phyloP scores from a whole-genome alignment of 2,113 vertebrate genomes.

The Alosa alosa region DNA sequence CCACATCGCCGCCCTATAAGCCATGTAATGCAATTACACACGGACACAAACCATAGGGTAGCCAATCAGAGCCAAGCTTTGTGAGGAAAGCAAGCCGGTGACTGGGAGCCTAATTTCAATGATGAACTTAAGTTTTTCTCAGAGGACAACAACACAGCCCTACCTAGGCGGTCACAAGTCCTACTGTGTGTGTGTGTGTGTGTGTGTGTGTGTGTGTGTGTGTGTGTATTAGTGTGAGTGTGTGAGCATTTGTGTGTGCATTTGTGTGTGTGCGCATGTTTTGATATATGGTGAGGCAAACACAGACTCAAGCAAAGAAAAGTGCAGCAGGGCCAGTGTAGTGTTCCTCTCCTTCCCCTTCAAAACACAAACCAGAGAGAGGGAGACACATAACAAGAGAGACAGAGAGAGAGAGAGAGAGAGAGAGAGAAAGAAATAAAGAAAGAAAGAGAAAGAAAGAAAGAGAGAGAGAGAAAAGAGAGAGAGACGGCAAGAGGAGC shows the following conservation, averaged over 20 bases:
- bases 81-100: conserved; percentile 38
- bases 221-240: not conserved
- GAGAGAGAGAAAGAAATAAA: not conserved
- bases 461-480: conserved; percentile 43
- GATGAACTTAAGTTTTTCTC: conserved; percentile 62
- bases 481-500: not conserved
- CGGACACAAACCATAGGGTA: conserved; percentile 16
- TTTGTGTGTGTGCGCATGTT: not conserved
- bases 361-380: not conserved
- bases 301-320: not conserved
- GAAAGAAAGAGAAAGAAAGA: not conserved
- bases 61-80: conserved; percentile 42
- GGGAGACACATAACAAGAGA: not conserved
- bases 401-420: not conserved
- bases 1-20: not conserved
- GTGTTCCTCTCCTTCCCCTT: not conserved
- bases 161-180: conserved; percentile 56
- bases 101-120: conserved; percentile 66
- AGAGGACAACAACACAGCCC: conserved; percentile 33
- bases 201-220: conserved; percentile 22
- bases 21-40: conserved; percentile 13
- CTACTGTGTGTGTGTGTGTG: conserved; percentile 13
- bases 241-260: not conserved
- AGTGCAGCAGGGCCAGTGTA: not conserved
- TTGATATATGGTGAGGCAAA: not conserved